Evolutionary conservation across 2,888 invertebrate species (phyloP), one percentile per base, ranked within the genome.

Genomic region (Syrista parreyssii): DNA sequence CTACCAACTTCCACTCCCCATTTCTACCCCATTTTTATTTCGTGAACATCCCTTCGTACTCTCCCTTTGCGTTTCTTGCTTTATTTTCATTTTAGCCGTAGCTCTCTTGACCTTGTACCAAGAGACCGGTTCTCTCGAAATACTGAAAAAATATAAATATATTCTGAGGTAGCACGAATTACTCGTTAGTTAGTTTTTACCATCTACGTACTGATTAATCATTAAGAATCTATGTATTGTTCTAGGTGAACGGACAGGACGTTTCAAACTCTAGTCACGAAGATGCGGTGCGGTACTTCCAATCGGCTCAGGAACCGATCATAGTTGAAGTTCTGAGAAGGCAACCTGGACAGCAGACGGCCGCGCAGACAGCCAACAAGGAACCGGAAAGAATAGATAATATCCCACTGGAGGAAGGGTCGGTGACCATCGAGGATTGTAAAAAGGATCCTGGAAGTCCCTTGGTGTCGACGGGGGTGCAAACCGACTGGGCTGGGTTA

Each of bases 231-330:
- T 40, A 15, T 40, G 4, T 6, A 40, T 40, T 40, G 40, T 91
- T 91, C 31, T 88, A 94, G 94, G 92, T 94, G 81, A 94, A 94
- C 89, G 94, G 94, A 81, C 92, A 92, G 85, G 94, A 94, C 91
- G 93, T 94, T 84, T 93, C 93, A 88, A 93, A 93, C 87, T 93
- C 94, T 88, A 93, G 93, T 82, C 93, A 93, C 88, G 93, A 93
- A 87, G 94, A 94, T 88, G 94, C 94, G 82, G 93, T 94, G 84
- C 92, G 93, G 87, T 93, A 93, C 88, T 94, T 94, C 89, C 92
- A 94, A 86, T 92, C 92, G 84, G 93, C 94, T 79, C 92, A 93
- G 84, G 94, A 94, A 87, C 94, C 94, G 78, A 93, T 94, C 84
- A 92, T 94, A 80, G 93, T 94, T 75, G 94, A 94, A 90, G 93